Base-by-base conservation (phyloP, 2,797 vertebrate genomes). In the Spinus olivaceus region DNA sequence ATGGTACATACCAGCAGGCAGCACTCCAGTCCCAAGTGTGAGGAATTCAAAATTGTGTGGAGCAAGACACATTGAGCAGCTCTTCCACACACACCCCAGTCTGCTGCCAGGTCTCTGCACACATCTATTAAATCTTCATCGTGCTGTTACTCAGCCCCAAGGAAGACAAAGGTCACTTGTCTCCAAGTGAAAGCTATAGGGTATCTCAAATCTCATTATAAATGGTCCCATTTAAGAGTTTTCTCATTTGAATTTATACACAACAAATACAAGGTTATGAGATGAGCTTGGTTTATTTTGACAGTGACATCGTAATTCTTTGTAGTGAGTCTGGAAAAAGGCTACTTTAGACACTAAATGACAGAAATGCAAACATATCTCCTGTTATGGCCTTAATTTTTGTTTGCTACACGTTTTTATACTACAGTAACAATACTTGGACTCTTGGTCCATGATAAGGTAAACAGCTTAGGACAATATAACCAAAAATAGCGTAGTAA, bases 201-300 rank as follows among this genome's bases (percentile, higher is more conserved):
- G 64, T 91, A 93, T 93, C 86, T 83, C 92, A 88, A 88, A 95
- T 77, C 93, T 95, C 94, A 95, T 95, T 96, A 95, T 94, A 93
- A 93, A 61, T 54, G 83, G 91, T 90, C 89, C 87, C 80, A 91
- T 46, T 81, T 96, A 94, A 77, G 37, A 81, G 63, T 88, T 88
- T 91, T 72, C 89, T 94, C 94, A 88, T 92, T 92, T 95, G 87
- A 90, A 93, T 91, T 89, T 70, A 94, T 30, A 83, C 69, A 95
- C 85, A 96, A 96, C 91, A 96, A 95, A 88, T 79, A 76, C 12
- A 59, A 84, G 59, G 42, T 60, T 57, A 76, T 32, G 41, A 89
- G 46, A 86, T 33, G 56, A 94, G 27, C 27, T 81, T 8, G 1
- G 63, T 84, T 92, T 81, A 37, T 71, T 92, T 86, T 86, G 85